Evolutionary conservation across 2,888 invertebrate species (phyloP).

Genomic region (Eupithecia centaureata): DNA sequence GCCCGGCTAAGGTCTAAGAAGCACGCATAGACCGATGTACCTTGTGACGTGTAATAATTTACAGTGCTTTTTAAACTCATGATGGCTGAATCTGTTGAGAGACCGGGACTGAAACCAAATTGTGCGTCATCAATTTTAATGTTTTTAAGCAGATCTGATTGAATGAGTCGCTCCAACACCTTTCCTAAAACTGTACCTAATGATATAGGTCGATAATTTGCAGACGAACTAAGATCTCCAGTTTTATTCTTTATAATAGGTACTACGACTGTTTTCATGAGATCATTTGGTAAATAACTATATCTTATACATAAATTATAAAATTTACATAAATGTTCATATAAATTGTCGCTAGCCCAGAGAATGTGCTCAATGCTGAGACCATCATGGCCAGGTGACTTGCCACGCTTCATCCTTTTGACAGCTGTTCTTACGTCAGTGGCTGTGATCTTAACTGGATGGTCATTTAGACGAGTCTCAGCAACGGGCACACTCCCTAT

Average conservation of each 20-base stretch:
- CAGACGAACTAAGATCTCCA: constrained; percentile 5
- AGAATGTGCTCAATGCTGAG: constrained; percentile 20
- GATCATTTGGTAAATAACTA: constrained; percentile 9
- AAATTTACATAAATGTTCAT: background rate
- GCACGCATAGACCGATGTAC: constrained; percentile 10
- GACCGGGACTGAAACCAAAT: no score
- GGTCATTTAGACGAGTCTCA: background rate
- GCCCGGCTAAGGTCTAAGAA: constrained; percentile 28
- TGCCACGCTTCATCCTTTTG: constrained; percentile 19
- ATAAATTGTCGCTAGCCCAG: constrained; percentile 5
- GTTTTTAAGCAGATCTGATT: constrained; percentile 1
- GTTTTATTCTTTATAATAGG: constrained; percentile 19
- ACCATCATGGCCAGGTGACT: constrained; percentile 23
- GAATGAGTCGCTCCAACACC: constrained; percentile 18
- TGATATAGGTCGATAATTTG: constrained; percentile 16
- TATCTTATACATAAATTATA: constrained; percentile 11
- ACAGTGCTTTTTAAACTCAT: constrained; percentile 18
- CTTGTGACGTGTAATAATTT: constrained; percentile 13
- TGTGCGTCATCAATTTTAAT: constrained; percentile 12
- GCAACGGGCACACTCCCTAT: constrained; percentile 8
- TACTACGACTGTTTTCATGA: constrained; percentile 14
- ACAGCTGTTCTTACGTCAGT: constrained; percentile 4
- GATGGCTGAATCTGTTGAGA: constrained; percentile 25
- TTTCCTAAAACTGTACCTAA: constrained; percentile 23
- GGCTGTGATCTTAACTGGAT: background rate